A percentile compares a stretch with the other conserved stretches of the same genome.
Conservation (phyloP, 1,140 invertebrate species). For the Anastrepha ludens region DNA sequence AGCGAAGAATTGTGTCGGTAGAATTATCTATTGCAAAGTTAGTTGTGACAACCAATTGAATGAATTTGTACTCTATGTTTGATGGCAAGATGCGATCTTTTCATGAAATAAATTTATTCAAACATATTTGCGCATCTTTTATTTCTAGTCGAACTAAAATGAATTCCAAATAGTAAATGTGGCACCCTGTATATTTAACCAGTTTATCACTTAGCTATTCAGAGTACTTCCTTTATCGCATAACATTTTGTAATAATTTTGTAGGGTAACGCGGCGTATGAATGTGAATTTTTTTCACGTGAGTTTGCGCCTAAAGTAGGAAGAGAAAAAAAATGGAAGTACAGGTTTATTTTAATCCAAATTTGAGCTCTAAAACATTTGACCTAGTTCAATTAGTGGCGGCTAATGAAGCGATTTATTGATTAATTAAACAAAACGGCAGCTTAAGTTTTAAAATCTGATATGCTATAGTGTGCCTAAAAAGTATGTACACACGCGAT, state of each 20-base stretch:
- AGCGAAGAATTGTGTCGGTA: too few species aligned
- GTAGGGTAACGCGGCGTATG: background rate
- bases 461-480: background rate
- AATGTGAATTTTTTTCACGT: background rate
- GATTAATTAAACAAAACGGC: background rate
- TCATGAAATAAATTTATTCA: too few species aligned
- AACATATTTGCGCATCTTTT: too few species aligned
- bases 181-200: background rate
- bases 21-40: too few species aligned
- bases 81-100: too few species aligned
- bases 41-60: too few species aligned
- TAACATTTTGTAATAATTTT: background rate
- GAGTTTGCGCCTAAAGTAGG: background rate
- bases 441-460: conserved; percentile 9
- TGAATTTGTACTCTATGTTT: too few species aligned
- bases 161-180: too few species aligned
- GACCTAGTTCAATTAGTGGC: conserved; percentile 29
- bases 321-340: background rate
- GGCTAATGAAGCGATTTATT: conserved; percentile 37
- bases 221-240: background rate
- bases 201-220: background rate
- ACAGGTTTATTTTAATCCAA: background rate
- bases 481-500: too few species aligned
- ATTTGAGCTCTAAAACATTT: background rate
- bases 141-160: too few species aligned